A percentile compares a stretch with the other conserved stretches of the same genome.
Conservation (phyloP, 2,888 invertebrate species). For the Nomada ruficornis region DNA sequence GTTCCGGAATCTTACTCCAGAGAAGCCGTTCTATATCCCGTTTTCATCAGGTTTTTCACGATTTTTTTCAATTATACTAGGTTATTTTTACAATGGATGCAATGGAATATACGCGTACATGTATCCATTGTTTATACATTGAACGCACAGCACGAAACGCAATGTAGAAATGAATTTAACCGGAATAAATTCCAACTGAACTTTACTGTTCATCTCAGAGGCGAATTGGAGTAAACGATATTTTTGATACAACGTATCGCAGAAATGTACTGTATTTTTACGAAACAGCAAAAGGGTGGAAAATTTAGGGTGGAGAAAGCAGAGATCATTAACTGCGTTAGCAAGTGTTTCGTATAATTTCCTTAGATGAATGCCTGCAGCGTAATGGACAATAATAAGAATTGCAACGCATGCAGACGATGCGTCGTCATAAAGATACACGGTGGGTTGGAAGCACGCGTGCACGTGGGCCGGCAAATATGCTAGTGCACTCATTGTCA, state of each 20-base stretch:
- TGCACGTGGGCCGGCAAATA: conserved; percentile 63
- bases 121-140: not conserved
- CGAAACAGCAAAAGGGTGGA: no score
- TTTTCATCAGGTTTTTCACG: conserved; percentile 8
- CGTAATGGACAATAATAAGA: conserved; percentile 57
- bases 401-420: conserved; percentile 45
- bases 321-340: no score
- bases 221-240: no score
- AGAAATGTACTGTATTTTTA: no score
- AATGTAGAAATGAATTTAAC: no score
- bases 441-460: conserved; percentile 51
- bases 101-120: not conserved
- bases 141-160: no score
- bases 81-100: not conserved
- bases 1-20: conserved; percentile 26
- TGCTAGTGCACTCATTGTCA: conserved; percentile 44
- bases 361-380: conserved; percentile 20
- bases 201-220: no score
- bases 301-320: no score
- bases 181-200: no score
- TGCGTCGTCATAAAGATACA: conserved; percentile 33
- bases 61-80: not conserved
- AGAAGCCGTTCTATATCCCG: conserved; percentile 32
- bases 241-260: not conserved
- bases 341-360: no score